phyloP scores from a whole-genome alignment of 2,113 vertebrate genomes.

The Dasyurus viverrinus region DNA sequence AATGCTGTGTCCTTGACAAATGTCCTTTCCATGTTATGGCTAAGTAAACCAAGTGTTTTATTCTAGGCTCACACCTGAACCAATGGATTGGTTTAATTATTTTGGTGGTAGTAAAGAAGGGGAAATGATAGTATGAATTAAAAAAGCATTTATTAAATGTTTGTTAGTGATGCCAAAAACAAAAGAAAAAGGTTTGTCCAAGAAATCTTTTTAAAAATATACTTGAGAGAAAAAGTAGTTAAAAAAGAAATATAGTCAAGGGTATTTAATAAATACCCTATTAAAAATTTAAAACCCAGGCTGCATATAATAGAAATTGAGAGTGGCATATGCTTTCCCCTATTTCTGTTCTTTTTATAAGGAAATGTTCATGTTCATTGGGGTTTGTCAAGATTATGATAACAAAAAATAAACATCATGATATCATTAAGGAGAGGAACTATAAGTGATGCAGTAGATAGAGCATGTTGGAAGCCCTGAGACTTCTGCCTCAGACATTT shows the following conservation, averaged over 20 bases:
- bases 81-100: neutral
- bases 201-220: neutral
- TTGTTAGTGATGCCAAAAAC: neutral
- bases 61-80: neutral
- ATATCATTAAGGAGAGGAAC: neutral
- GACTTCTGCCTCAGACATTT: neutral
- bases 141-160: neutral
- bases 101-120: neutral
- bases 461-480: neutral
- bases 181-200: neutral
- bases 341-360: neutral
- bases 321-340: neutral
- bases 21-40: neutral
- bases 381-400: neutral
- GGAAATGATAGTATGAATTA: neutral
- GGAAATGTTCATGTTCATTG: neutral
- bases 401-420: neutral
- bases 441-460: neutral
- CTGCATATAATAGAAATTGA: neutral
- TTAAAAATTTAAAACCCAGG: neutral
- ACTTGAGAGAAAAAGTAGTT: neutral
- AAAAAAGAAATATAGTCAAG: neutral
- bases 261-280: neutral
- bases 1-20: neutral
- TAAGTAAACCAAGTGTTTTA: neutral